phyloP scores from a whole-genome alignment of 2,888 invertebrate genomes.

The Nebria salina region DNA sequence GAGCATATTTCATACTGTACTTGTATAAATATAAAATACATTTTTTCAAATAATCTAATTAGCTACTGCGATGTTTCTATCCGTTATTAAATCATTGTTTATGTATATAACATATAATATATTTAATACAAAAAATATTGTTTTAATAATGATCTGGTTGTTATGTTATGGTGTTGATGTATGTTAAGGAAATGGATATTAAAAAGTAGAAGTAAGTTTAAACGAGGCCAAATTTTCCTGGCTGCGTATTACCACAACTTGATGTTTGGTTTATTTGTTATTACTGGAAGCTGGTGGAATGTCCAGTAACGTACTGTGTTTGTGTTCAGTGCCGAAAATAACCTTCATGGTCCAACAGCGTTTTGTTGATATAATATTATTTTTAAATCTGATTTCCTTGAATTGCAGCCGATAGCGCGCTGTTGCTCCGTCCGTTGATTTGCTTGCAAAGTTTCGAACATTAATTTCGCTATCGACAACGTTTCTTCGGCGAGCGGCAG shows the following conservation, averaged over 20 bases:
- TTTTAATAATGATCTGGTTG: too few relatives aligned
- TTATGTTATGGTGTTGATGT: not conserved
- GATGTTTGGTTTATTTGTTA: conserved; percentile 19
- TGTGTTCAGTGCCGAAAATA: conserved; percentile 42
- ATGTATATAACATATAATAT: too few relatives aligned
- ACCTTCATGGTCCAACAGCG: conserved; percentile 12
- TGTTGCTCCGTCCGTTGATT: conserved; percentile 5
- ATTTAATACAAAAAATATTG: too few relatives aligned
- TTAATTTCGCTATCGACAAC: conserved; percentile 46
- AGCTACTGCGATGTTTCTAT: too few relatives aligned
- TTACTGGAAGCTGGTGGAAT: conserved; percentile 22
- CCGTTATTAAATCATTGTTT: too few relatives aligned
- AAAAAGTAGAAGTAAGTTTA: not conserved
- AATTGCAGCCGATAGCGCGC: conserved; percentile 15
- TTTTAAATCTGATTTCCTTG: conserved; percentile 44
- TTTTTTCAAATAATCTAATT: too few relatives aligned
- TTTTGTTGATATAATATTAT: conserved; percentile 47
- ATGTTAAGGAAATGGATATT: not conserved
- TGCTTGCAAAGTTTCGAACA: conserved; percentile 40
- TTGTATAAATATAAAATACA: too few relatives aligned
- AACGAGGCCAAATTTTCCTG: not conserved
- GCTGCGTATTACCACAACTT: conserved; percentile 7
- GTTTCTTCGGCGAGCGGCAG: conserved; percentile 17
- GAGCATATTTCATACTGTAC: too few relatives aligned
- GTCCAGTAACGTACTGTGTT: conserved; percentile 36